Base-by-base conservation (phyloP, 1,140 invertebrate genomes). In the Babylonia areolata region DNA sequence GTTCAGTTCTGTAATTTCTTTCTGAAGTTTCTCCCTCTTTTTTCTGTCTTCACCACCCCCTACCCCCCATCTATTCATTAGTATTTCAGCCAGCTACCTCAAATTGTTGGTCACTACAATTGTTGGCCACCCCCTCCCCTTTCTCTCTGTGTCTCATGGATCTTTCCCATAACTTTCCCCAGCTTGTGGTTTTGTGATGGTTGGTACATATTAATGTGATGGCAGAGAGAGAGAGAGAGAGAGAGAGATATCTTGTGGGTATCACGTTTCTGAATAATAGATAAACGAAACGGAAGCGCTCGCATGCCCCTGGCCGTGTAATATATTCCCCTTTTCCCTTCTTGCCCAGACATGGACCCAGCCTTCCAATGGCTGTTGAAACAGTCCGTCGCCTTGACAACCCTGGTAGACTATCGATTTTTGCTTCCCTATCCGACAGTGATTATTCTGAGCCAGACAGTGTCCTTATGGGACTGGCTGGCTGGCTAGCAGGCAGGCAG, bases 351-450 rank as follows among this genome's bases (percentile, higher is more conserved):
- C 82, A 84, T 46, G 82, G 64, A 51, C 82, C n/a, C n/a, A n/a
- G n/a, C n/a, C 82, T 84, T 37, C 82, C 69, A 73, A 42, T 84
- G 82, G 82, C 82, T 84, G 82, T 84, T 84, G 82, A 84, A 84
- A 84, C 64, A 84, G 82, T 84, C 82, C 37, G 82, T 84, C 75
- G 82, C 69, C 69, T 40, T 84, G 69, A 69, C 82, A 84, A 84
- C 82, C 69, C 82, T 84, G 82, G 82, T 84, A 84, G 82, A 40
- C 39, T 84, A 84, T 84, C 69, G 82, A 84, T 84, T 84, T 84
- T 84, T 11, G 0, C 58, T 11, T 23, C 58, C 58, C 6, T 23
- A 12, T 64, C 23, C 17, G 69, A n/a, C 46, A 84, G 39, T 40
- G 64, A 73, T 84, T 73, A 84, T 84, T 84, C 31, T 75, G 64